phyloP scores from a whole-genome alignment of 2,797 vertebrate genomes.

The Enteromius anoplus region DNA sequence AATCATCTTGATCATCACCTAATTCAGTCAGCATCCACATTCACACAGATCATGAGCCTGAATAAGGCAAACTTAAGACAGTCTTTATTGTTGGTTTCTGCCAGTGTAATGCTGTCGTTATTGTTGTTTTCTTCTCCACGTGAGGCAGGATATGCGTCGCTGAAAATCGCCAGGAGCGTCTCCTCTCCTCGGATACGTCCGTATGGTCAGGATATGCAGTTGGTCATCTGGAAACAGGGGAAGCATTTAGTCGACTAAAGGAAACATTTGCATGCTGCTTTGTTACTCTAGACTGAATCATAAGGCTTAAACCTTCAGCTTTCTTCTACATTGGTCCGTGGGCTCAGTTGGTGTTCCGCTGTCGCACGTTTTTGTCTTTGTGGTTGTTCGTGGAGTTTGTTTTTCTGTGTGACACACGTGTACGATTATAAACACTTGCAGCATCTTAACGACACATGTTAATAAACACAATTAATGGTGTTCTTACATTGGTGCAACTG shows the following conservation, averaged over 20 bases:
- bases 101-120: conserved; percentile 81
- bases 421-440: neutral
- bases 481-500: conserved; percentile 93
- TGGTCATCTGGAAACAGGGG: conserved; percentile 73
- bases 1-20: conserved; percentile 88
- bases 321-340: conserved; percentile 45
- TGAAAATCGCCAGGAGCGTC: conserved; percentile 69
- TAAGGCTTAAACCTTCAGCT: neutral
- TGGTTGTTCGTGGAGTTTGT: conserved; percentile 99
- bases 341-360: conserved; percentile 96
- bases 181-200: conserved; percentile 72
- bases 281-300: neutral
- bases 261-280: neutral
- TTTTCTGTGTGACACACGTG: conserved; percentile 82
- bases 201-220: conserved; percentile 74
- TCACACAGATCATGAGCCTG: conserved; percentile 85
- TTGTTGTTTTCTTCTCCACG: conserved; percentile 77
- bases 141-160: conserved; percentile 80
- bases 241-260: conserved; percentile 61
- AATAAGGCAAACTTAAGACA: conserved; percentile 99
- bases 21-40: conserved; percentile 87
- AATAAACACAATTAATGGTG: neutral
- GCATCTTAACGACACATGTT: neutral
- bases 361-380: conserved; percentile 99
- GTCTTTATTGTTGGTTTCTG: conserved; percentile 83